A percentile compares a stretch with the other conserved stretches of the same genome.
These are phyloP conservation scores for Dasyprocta punctata DNA, from an alignment of 2,113 vertebrate species.

Conservation along the genomic window DNA sequence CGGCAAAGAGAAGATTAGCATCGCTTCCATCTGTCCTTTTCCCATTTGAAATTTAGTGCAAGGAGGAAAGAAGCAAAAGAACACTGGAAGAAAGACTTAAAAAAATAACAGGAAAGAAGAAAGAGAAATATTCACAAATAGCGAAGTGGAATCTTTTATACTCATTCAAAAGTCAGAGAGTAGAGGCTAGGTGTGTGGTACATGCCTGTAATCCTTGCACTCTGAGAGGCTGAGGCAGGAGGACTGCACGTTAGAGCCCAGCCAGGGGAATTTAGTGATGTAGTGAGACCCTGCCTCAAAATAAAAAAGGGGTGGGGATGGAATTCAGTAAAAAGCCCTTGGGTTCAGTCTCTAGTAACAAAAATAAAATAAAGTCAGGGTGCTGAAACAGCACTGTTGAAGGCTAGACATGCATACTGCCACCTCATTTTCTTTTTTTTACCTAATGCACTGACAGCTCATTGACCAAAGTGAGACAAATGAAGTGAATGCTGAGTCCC, in stretches of 20 bases:
- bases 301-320: not conserved
- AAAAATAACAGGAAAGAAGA: not conserved
- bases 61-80: not conserved
- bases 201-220: not conserved
- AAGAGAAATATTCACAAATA: not conserved
- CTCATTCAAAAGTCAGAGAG: not conserved
- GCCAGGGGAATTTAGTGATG: not conserved
- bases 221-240: not conserved
- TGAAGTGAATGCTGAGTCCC: not conserved
- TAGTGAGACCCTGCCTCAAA: not conserved
- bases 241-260: not conserved
- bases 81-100: not conserved
- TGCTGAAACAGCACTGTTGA: not conserved
- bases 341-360: not conserved
- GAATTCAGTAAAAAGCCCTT: not conserved
- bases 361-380: not conserved
- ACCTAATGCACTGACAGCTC: not conserved
- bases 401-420: not conserved
- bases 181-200: not conserved
- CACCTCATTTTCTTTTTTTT: not conserved
- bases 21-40: not conserved
- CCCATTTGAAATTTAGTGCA: constrained; percentile 20
- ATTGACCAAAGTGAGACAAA: not conserved
- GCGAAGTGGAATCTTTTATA: not conserved
- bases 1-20: not conserved